These are phyloP conservation scores for Sardina pilchardus DNA, from an alignment of 2,113 vertebrate species.

Conservation along the genomic window DNA sequence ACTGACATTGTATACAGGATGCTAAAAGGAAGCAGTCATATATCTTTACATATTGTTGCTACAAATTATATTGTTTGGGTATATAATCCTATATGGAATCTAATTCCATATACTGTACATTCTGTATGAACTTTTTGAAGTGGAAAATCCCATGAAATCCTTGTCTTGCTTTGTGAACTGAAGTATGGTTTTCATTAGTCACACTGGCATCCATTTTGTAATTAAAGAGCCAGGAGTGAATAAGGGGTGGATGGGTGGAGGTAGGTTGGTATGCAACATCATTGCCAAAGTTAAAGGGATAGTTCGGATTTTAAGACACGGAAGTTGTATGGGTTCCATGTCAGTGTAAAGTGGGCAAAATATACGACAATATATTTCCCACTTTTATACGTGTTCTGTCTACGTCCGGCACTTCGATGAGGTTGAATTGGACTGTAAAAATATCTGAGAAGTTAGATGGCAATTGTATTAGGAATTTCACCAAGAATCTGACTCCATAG, in stretches of 20 bases:
- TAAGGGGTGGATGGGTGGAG: neutral
- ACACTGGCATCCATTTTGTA: neutral
- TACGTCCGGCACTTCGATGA: no score
- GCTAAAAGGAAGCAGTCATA: neutral
- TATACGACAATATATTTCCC: no score
- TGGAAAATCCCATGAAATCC: neutral
- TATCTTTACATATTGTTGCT: neutral
- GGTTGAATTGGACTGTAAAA: no score
- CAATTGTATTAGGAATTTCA: no score
- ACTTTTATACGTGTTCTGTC: no score
- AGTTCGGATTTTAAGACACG: no score
- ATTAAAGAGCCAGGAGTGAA: neutral
- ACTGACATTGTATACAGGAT: neutral
- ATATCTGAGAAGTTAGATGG: no score
- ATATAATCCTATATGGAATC: neutral
- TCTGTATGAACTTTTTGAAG: neutral
- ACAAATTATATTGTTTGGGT: neutral
- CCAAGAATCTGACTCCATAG: no score
- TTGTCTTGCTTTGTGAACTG: neutral
- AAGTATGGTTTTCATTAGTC: constrained; percentile 17
- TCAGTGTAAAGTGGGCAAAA: no score
- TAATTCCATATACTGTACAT: neutral
- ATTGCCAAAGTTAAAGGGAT: neutral
- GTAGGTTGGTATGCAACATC: neutral
- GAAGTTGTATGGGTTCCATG: no score